A percentile compares a stretch with the other conserved stretches of the same genome.
These are phyloP conservation scores for Acanthaster planci DNA, from an alignment of 35 echinoderm and acorn worm species.

Conservation along the genomic window DNA sequence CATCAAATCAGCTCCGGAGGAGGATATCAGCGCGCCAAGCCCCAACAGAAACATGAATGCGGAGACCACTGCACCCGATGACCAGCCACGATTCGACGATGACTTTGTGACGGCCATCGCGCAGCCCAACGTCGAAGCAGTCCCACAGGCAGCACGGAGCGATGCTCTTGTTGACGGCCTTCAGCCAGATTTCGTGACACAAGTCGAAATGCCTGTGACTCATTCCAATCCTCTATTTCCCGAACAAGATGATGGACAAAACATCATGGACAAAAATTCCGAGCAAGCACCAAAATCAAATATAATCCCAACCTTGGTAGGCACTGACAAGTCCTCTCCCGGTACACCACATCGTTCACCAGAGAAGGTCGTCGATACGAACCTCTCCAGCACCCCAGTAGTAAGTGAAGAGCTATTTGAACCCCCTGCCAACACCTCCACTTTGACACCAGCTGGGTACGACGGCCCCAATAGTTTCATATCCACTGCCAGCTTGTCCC, in stretches of 20 bases:
- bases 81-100: not conserved
- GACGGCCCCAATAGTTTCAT: not conserved
- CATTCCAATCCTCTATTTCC: not conserved
- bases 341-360: not conserved
- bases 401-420: not conserved
- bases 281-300: not conserved
- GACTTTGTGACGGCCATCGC: not conserved
- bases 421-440: not conserved
- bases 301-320: not conserved
- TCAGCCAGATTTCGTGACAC: not conserved
- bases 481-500: not conserved
- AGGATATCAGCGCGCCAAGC: not conserved
- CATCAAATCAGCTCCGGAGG: not conserved
- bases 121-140: not conserved
- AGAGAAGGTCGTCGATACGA: not conserved
- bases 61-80: not conserved
- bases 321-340: not conserved
- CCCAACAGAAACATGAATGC: constrained; percentile 40
- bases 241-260: not conserved
- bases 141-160: not conserved
- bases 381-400: not conserved
- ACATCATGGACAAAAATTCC: not conserved
- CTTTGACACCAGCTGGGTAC: not conserved
- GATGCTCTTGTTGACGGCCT: not conserved
- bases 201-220: not conserved